Percentiles rank a stretch among this genome's conserved stretches.
phyloP scores from a whole-genome alignment of 2,888 invertebrate species.

The Glomeris marginata region DNA sequence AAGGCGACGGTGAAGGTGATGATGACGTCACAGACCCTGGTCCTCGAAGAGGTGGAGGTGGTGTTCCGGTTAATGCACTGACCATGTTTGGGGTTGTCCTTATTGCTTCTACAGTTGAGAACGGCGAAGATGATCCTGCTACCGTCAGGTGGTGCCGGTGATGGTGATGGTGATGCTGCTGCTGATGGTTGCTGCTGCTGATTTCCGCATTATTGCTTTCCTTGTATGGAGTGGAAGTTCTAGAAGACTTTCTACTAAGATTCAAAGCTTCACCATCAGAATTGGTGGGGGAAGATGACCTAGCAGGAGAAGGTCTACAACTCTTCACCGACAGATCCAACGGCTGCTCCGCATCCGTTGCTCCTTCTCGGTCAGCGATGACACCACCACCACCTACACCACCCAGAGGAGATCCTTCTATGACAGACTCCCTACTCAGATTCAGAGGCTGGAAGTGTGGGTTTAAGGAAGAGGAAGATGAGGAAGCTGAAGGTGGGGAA shows the following conservation, averaged over 20 bases:
- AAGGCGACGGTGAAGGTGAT: slow-evolving; percentile 6
- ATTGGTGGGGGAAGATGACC: slow-evolving; percentile 40
- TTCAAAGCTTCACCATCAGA: slow-evolving; percentile 55
- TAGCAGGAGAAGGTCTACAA: slow-evolving; percentile 45
- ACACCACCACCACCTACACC: slow-evolving; percentile 14
- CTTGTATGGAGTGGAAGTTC: slow-evolving; percentile 30
- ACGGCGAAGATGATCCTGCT: too few species aligned
- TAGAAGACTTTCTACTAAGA: slow-evolving; percentile 52
- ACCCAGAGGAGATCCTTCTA: slow-evolving; percentile 1
- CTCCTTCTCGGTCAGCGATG: slow-evolving; percentile 19
- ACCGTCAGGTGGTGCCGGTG: not conserved
- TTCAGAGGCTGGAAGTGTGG: slow-evolving; percentile 1
- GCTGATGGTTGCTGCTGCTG: slow-evolving; percentile 1
- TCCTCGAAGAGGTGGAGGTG: not conserved
- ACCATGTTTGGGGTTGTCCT: too few species aligned
- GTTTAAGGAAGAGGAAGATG: slow-evolving; percentile 5
- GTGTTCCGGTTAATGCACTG: not conserved
- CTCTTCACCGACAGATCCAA: slow-evolving; percentile 72
- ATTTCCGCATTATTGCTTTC: slow-evolving; percentile 14
- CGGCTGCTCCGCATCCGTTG: slow-evolving; percentile 49
- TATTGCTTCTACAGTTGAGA: too few species aligned
- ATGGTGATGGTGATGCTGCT: not conserved
- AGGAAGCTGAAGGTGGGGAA: slow-evolving; percentile 14
- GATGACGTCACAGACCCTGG: slow-evolving; percentile 5
- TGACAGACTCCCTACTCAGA: slow-evolving; percentile 11